Conservation (phyloP, 1,140 invertebrate species). For the Ephestia elutella region DNA sequence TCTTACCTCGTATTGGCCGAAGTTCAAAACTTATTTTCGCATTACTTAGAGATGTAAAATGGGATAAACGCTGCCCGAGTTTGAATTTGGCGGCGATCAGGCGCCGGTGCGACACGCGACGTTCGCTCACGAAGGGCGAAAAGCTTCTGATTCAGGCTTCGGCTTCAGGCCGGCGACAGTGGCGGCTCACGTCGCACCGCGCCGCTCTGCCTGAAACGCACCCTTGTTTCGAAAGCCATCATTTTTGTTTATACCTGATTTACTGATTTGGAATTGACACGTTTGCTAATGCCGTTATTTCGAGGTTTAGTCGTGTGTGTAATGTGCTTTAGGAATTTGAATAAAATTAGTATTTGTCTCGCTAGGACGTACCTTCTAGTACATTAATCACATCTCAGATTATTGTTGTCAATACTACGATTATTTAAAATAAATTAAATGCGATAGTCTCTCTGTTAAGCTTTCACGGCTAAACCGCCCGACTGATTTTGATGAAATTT, state of each 20-base stretch:
- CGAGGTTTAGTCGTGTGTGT: background rate
- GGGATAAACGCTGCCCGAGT: constrained; percentile 13
- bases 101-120: constrained; percentile 25
- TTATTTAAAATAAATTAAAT: too few species aligned
- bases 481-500: too few species aligned
- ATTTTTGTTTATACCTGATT: constrained; percentile 8
- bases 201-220: constrained; percentile 3
- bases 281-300: background rate
- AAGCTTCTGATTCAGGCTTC: constrained; percentile 28
- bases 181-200: constrained; percentile 12
- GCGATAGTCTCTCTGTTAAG: too few species aligned
- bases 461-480: too few species aligned
- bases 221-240: background rate
- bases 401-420: too few species aligned
- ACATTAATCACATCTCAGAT: background rate
- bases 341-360: background rate
- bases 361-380: too few species aligned
- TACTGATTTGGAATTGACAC: background rate
- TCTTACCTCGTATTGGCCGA: constrained; percentile 26
- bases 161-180: background rate
- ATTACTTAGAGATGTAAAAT: constrained; percentile 9
- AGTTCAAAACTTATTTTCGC: constrained; percentile 17
- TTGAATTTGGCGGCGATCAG: constrained; percentile 13
- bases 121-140: constrained; percentile 25
- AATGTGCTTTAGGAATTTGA: background rate